A percentile compares a stretch with the other conserved stretches of the same genome.
These are phyloP conservation scores for Campoletis sonorensis DNA, from an alignment of 1,140 invertebrate genomes.

Conservation along the genomic window DNA sequence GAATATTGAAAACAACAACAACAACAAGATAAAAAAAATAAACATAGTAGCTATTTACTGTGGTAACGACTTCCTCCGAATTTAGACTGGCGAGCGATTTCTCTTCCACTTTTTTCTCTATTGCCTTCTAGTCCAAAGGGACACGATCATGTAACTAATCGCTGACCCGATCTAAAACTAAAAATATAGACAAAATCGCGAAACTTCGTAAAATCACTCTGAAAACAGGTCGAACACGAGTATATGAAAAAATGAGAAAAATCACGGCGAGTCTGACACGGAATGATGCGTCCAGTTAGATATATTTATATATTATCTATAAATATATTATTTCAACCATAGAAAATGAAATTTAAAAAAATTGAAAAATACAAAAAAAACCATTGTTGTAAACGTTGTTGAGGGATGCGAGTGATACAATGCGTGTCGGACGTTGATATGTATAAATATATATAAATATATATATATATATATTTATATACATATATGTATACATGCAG, in stretches of 20 bases:
- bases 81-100: conserved; percentile 15
- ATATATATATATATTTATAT: not conserved
- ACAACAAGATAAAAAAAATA: too few relatives aligned
- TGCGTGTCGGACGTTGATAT: conserved; percentile 4
- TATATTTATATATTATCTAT: not conserved
- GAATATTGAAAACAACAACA: too few relatives aligned
- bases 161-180: not conserved
- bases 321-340: not conserved
- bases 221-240: not conserved
- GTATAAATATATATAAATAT: too few relatives aligned
- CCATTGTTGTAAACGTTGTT: not conserved
- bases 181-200: too few relatives aligned
- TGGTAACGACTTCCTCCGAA: not conserved
- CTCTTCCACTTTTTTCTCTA: conserved; percentile 24
- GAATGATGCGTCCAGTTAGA: not conserved
- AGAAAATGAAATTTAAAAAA: too few relatives aligned
- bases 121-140: conserved; percentile 27
- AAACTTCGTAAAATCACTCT: too few relatives aligned
- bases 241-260: not conserved
- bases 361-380: not conserved
- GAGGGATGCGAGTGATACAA: conserved; percentile 14
- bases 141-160: not conserved
- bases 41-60: not conserved
- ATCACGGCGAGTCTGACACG: conserved; percentile 1
- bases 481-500: not conserved